These are phyloP conservation scores for Stictocephala bisonia DNA, from an alignment of 2,888 invertebrate species.

Conservation along the genomic window DNA sequence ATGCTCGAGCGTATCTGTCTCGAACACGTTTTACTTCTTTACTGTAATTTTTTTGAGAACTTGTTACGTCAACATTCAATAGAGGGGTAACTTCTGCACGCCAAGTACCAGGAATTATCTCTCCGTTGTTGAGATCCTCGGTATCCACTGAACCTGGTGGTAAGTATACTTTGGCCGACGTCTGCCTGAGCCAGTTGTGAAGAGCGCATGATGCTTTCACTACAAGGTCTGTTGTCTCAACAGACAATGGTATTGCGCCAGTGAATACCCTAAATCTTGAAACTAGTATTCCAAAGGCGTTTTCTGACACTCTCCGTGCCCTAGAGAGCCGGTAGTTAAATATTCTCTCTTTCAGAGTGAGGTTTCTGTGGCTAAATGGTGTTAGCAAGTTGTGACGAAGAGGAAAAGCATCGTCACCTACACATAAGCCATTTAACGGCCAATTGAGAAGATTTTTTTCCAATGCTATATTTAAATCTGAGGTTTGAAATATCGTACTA, in stretches of 20 bases:
- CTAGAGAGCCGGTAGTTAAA: slow-evolving; percentile 54
- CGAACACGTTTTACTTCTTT: slow-evolving; percentile 12
- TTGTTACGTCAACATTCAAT: neutral
- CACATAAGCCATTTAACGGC: slow-evolving; percentile 9
- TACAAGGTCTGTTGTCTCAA: neutral
- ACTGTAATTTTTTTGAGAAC: neutral
- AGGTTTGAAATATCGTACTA: slow-evolving; percentile 52
- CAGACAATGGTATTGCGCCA: neutral
- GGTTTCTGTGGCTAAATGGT: slow-evolving; percentile 41
- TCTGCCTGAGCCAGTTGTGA: slow-evolving; percentile 21
- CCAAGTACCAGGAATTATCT: slow-evolving; percentile 28
- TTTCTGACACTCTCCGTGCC: slow-evolving; percentile 54
- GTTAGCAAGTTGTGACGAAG: slow-evolving; percentile 50
- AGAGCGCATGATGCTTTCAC: slow-evolving; percentile 28
- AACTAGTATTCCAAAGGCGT: slow-evolving; percentile 53
- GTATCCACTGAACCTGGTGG: slow-evolving; percentile 28
- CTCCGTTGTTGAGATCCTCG: slow-evolving; percentile 1
- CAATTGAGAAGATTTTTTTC: slow-evolving; percentile 44
- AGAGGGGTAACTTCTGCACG: neutral
- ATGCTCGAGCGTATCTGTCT: neutral
- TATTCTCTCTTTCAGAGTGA: slow-evolving; percentile 45
- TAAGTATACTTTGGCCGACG: neutral
- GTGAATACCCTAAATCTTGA: slow-evolving; percentile 52
- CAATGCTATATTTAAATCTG: slow-evolving; percentile 29
- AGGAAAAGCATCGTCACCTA: slow-evolving; percentile 55